Evolutionary conservation across 2,888 invertebrate species (phyloP).

Genomic region (Harpalus rufipes): DNA sequence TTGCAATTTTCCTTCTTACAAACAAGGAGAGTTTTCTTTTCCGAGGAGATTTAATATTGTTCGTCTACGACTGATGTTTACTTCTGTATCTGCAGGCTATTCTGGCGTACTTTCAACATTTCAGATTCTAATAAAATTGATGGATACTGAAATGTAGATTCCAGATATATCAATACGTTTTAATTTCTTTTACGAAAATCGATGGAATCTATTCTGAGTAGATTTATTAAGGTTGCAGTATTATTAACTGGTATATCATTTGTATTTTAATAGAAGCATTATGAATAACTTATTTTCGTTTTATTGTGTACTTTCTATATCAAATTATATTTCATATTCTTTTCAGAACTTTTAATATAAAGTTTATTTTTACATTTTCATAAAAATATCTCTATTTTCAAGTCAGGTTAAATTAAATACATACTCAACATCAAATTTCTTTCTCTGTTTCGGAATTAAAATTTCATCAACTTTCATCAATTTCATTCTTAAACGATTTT

Average conservation of each 20-base stretch:
- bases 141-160: slow-evolving; percentile 35
- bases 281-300: too few relatives aligned
- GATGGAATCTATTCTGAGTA: too few relatives aligned
- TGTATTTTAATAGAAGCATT: background rate
- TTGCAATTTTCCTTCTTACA: slow-evolving; percentile 42
- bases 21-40: slow-evolving; percentile 49
- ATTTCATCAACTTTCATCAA: too few relatives aligned
- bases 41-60: slow-evolving; percentile 57
- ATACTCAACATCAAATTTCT: too few relatives aligned
- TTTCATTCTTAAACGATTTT: too few relatives aligned
- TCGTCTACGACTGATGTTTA: slow-evolving; percentile 45
- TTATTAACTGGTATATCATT: background rate
- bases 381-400: too few relatives aligned
- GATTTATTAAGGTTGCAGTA: background rate
- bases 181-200: background rate
- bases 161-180: background rate
- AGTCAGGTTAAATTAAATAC: too few relatives aligned
- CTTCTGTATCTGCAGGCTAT: slow-evolving; percentile 41
- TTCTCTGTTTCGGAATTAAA: too few relatives aligned
- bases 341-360: too few relatives aligned
- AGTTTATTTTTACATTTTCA: too few relatives aligned
- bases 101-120: slow-evolving; percentile 13
- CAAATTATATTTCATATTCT: too few relatives aligned
- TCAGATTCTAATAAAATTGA: slow-evolving; percentile 42
- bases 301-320: too few relatives aligned